These are phyloP conservation scores for Polyodon spathula DNA, from an alignment of 2,113 vertebrate species.

Conservation along the genomic window DNA sequence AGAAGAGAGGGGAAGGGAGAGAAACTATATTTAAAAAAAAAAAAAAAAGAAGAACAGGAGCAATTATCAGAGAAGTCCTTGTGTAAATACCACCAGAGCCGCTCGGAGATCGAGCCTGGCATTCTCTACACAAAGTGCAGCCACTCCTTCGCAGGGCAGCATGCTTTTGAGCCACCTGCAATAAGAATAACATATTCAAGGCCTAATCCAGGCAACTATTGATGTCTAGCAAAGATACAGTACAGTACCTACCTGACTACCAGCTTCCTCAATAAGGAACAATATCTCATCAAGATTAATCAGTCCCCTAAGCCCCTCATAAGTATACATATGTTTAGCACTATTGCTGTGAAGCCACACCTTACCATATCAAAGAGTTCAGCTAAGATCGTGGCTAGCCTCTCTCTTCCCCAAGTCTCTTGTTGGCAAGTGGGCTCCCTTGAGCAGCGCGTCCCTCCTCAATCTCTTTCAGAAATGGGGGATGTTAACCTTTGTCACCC, in stretches of 20 bases:
- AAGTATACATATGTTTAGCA: conserved; percentile 58
- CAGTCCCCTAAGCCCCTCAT: conserved; percentile 42
- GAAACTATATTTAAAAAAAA: not conserved
- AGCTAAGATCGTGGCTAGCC: conserved; percentile 47
- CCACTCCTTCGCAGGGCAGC: too few relatives aligned
- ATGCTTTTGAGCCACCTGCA: too few relatives aligned
- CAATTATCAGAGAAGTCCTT: too few relatives aligned
- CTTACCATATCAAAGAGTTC: conserved; percentile 31
- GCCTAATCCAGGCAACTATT: too few relatives aligned
- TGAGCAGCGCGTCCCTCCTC: conserved; percentile 31
- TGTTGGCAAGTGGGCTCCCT: conserved; percentile 45
- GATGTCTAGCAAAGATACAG: too few relatives aligned
- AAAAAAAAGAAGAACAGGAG: not conserved
- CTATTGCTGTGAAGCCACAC: conserved; percentile 44
- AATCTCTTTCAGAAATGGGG: conserved; percentile 39
- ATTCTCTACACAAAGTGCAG: too few relatives aligned
- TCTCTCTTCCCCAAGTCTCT: conserved; percentile 43
- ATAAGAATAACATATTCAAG: too few relatives aligned
- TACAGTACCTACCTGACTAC: too few relatives aligned
- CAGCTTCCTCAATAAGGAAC: too few relatives aligned
- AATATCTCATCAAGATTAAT: conserved; percentile 37
- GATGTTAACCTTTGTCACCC: conserved; percentile 53
- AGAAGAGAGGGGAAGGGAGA: not conserved
- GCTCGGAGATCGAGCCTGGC: too few relatives aligned
- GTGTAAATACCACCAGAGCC: too few relatives aligned